Base-by-base conservation (phyloP, 1,140 invertebrate genomes). In the Drosophila varians region DNA sequence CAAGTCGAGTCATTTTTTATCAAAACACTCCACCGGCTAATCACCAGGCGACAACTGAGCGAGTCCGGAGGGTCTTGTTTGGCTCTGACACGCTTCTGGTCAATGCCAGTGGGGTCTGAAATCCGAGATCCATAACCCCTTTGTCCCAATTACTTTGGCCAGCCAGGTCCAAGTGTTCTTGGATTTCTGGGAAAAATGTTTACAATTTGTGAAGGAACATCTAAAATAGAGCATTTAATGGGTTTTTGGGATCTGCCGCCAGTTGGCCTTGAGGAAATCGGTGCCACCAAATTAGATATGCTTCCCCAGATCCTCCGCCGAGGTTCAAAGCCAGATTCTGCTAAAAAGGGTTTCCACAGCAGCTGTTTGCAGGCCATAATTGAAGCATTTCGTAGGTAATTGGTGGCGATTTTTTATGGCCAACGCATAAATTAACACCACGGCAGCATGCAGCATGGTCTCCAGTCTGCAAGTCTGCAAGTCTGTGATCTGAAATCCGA, bases 361-460 rank as follows among this genome's bases (percentile, higher is more conserved):
- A 86, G 82, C 77, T 87, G 82, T 82, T 87, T 69, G 80, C 77
- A 64, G 77, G 31, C 82, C 74, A 87, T 86, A 86, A 86, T 86
- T 86, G 82, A 86, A 77, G 82, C 70, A 86, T 87, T 82, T 76
- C 82, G 46, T 62, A 19, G 69, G 82, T 86, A 86, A 86, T 86
- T 87, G 82, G 73, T 66, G 73, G 77, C 61, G 76, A 86, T 86
- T 86, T 87, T 80, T 86, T 84, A 74, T 52, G 72, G 34, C 45
- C 69, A 86, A 86, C 83, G 82, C 82, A 86, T 86, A 87, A 87
- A 87, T 87, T 87, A 87, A 87, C 82, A 87, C 83, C 82, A 86
- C 72, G 55, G 54, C 28, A 56, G 26, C 42, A 16, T 8, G n/a
- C 31, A 9, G 11, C 31, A 36, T 8, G 8, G 31, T n/a, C 31